These are phyloP conservation scores for Agrilus mali DNA, from an alignment of 2,888 invertebrate genomes.

Conservation along the genomic window DNA sequence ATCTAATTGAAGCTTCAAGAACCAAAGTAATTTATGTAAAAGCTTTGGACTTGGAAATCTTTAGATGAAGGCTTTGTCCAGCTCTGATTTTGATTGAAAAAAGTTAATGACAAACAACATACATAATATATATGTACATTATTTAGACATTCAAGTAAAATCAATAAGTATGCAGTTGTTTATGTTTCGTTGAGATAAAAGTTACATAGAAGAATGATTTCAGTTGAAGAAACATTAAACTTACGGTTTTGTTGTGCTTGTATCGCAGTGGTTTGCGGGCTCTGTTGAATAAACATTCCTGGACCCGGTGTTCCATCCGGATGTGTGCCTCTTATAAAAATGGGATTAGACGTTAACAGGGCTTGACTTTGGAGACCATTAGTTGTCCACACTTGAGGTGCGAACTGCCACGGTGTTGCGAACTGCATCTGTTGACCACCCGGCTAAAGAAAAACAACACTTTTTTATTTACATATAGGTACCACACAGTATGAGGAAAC, in stretches of 20 bases:
- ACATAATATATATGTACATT: too few relatives aligned
- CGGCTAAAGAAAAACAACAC: constrained; percentile 29
- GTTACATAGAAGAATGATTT: background rate
- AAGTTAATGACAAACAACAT: too few relatives aligned
- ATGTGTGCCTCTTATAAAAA: constrained; percentile 71
- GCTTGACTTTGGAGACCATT: constrained; percentile 58
- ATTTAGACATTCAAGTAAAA: too few relatives aligned
- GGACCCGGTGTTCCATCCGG: constrained; percentile 52
- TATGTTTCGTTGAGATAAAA: background rate
- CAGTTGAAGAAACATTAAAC: constrained; percentile 21
- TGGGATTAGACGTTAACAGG: constrained; percentile 62
- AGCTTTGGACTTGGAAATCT: too few relatives aligned
- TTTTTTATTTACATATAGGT: background rate
- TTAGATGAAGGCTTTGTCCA: too few relatives aligned
- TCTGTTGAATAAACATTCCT: constrained; percentile 73
- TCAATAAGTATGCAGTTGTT: too few relatives aligned
- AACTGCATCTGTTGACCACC: constrained; percentile 67
- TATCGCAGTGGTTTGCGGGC: constrained; percentile 51
- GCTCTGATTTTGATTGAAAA: too few relatives aligned
- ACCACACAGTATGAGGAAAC: too few relatives aligned
- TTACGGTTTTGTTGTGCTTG: constrained; percentile 56
- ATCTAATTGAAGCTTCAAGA: too few relatives aligned
- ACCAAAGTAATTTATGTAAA: too few relatives aligned
- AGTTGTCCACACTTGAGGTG: constrained; percentile 64
- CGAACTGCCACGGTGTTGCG: constrained; percentile 62